Conservation (phyloP, 2,113 vertebrate genomes). For the Pelusios castaneus region DNA sequence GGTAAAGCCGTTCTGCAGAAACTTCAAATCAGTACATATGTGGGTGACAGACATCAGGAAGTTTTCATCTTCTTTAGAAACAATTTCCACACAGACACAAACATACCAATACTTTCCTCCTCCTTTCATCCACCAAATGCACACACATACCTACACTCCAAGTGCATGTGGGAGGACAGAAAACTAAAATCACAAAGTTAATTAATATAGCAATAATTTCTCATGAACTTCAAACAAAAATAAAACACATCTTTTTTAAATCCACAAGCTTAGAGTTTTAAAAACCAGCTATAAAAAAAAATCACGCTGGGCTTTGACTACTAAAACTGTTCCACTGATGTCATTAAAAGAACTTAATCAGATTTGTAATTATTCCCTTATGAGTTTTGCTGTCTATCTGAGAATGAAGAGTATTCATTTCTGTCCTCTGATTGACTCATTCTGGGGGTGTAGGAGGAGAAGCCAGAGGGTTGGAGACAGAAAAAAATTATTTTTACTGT, state of each 20-base stretch:
- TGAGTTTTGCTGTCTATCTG: slow-evolving; percentile 40
- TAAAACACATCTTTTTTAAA: slow-evolving; percentile 51
- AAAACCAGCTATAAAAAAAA: slow-evolving; percentile 68
- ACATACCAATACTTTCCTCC: neutral
- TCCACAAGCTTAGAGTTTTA: slow-evolving; percentile 38
- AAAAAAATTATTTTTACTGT: slow-evolving; percentile 1
- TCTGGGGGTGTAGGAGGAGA: slow-evolving; percentile 5
- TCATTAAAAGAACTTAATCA: slow-evolving; percentile 71
- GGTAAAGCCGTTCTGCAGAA: neutral
- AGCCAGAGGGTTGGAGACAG: neutral
- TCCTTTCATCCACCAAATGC: slow-evolving; percentile 37
- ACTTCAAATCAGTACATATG: neutral
- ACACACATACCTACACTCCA: neutral
- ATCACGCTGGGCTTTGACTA: slow-evolving; percentile 46
- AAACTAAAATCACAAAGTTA: slow-evolving; percentile 38
- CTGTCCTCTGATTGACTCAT: slow-evolving; percentile 53
- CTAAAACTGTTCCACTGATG: slow-evolving; percentile 60
- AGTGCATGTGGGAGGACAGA: neutral
- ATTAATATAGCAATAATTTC: slow-evolving; percentile 36
- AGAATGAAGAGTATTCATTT: slow-evolving; percentile 53
- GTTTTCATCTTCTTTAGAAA: neutral
- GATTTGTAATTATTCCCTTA: slow-evolving; percentile 70
- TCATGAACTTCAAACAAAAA: slow-evolving; percentile 59
- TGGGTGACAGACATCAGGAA: neutral
- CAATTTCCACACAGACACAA: neutral